Base-by-base conservation (phyloP, 1,140 invertebrate species). In the Calycopis cecrops region DNA sequence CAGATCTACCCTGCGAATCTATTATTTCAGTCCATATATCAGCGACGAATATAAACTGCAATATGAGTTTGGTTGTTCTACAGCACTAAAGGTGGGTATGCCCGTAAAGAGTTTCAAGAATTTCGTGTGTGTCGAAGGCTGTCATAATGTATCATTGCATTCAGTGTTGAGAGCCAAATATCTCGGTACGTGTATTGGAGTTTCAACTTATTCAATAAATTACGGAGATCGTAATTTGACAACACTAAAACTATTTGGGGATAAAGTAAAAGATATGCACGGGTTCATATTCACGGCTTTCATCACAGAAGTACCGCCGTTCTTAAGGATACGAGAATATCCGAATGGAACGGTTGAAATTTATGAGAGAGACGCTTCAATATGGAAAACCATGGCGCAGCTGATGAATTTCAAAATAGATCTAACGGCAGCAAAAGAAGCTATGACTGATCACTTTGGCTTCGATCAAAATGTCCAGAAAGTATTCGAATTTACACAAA, bases 361-460 rank as follows among this genome's bases (percentile, higher is more conserved):
- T n/a, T 18, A 59, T 49, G 42, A 60, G 9, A 64, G 84, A 61
- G 82, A 87, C 57, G 84, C 79, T 18, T 62, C 63, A 21, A 61
- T 85, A 9, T 87, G 82, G 82, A 83, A 69, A n/a, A 72, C 70
- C 1, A 62, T 84, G 52, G 59, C 75, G 7, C 44, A 74, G 38
- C 56, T 73, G 6, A 75, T 87, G 67, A 87, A 85, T 51, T 85
- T 83, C 35, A 71, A 67, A 28, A 73, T 84, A 35, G 76, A 87
- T 57, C 37, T 84, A 0, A 63, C 67, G 6, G 65, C 72, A 1
- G 63, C 67, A n/a, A 57, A 62, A 52, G 52, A 57, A 1, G 55
- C 58, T 8, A 68, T 81, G 17, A 76, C 75, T 48, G 14, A 65
- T 44, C 49, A 64, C 1, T 87, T 85, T 57, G 62, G 76, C 58